Evolutionary conservation across 2,888 invertebrate species (phyloP).

Genomic region (Malthinus flaveolus): DNA sequence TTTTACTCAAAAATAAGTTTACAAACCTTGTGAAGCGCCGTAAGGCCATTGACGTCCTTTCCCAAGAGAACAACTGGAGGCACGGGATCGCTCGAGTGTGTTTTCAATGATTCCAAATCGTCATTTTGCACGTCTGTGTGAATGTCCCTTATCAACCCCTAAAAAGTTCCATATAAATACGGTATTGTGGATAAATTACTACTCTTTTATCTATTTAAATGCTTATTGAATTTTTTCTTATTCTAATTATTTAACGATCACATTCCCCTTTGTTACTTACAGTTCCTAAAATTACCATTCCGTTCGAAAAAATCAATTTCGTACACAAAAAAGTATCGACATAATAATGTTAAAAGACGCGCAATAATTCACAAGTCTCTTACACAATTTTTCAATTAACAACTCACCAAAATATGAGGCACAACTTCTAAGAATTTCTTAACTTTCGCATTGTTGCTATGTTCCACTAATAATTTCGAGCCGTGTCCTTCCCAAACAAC

Average conservation of each 20-base stretch:
- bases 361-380: background rate
- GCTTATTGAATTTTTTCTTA: no score
- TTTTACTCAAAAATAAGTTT: no score
- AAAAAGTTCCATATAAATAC: conserved; percentile 40
- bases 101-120: conserved; percentile 71
- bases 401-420: conserved; percentile 86
- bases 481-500: conserved; percentile 92
- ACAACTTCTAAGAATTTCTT: conserved; percentile 88
- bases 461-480: conserved; percentile 77
- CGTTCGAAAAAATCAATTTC: background rate
- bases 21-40: conserved; percentile 80
- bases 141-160: conserved; percentile 82
- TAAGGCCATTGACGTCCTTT: conserved; percentile 77
- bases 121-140: conserved; percentile 79
- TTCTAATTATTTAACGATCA: no score
- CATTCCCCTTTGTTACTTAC: background rate
- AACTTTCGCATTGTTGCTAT: conserved; percentile 81
- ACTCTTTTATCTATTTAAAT: no score
- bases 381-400: background rate
- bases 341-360: background rate
- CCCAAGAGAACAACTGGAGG: conserved; percentile 73
- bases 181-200: background rate
- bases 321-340: background rate
- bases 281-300: background rate
- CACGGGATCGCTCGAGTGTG: conserved; percentile 68